phyloP scores from a whole-genome alignment of 2,797 vertebrate genomes.

The Loris lydekkerianus region DNA sequence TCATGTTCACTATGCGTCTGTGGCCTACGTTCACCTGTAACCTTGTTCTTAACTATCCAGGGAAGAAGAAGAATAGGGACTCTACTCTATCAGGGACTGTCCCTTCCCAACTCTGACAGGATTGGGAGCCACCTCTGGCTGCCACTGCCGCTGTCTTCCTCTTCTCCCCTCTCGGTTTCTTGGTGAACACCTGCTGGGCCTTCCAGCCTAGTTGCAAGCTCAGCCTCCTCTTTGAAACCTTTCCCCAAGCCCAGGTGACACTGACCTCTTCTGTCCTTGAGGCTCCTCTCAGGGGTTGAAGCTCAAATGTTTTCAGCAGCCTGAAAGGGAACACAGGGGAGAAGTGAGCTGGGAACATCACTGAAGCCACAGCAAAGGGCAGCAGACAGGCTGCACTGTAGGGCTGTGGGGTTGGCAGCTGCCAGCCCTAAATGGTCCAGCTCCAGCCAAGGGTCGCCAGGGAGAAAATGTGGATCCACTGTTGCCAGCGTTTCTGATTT shows the following conservation, averaged over 20 bases:
- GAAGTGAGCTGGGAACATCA: accelerated
- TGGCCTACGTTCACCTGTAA: neutral
- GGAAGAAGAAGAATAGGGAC: too few species aligned
- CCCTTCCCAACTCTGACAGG: neutral
- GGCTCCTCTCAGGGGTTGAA: neutral
- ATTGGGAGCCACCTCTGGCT: neutral
- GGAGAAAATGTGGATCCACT: neutral
- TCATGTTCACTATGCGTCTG: neutral
- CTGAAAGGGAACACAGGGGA: neutral
- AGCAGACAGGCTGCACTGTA: accelerated
- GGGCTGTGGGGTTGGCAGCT: neutral
- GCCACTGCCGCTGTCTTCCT: neutral
- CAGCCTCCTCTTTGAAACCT: neutral
- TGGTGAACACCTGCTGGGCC: accelerated
- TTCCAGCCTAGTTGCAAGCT: neutral
- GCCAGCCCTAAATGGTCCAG: neutral
- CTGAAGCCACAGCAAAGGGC: neutral
- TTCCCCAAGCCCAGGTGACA: neutral
- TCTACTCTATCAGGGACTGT: neutral
- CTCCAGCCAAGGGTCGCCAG: neutral
- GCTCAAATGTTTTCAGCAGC: neutral
- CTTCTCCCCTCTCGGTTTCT: too few species aligned
- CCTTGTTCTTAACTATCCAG: neutral
- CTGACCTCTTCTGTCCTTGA: neutral
- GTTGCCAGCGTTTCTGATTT: slow-evolving; percentile 26